Conservation (phyloP, 2,888 invertebrate species). For the Lasioglossum morio region DNA sequence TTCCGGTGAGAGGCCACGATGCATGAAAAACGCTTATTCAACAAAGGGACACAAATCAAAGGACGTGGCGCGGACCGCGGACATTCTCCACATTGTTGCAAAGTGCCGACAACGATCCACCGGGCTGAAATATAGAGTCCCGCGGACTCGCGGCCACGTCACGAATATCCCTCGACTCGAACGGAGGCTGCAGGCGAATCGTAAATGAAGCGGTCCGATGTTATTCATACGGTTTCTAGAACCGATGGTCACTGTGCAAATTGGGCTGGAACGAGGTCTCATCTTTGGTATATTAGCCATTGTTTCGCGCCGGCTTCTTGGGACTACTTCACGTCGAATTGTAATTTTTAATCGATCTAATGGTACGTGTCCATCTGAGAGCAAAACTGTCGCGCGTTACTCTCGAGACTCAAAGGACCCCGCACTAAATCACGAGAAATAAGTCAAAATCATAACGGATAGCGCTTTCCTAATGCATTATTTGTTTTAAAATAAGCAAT, state of each 20-base stretch:
- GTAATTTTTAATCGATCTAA: neutral
- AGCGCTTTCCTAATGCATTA: too few species aligned
- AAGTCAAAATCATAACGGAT: too few species aligned
- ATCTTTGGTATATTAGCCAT: neutral
- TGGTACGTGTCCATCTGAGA: neutral
- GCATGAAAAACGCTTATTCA: constrained; percentile 63
- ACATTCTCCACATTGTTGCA: constrained; percentile 62
- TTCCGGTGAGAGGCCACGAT: constrained; percentile 60
- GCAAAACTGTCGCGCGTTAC: too few species aligned
- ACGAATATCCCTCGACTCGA: neutral
- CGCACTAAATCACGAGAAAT: too few species aligned
- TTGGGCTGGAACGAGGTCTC: constrained; percentile 6
- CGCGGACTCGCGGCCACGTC: neutral
- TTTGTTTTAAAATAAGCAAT: too few species aligned
- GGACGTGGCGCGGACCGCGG: constrained; percentile 30
- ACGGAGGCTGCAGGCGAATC: neutral
- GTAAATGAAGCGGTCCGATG: constrained; percentile 6
- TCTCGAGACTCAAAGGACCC: too few species aligned
- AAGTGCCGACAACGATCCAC: constrained; percentile 49
- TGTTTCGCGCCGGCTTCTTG: neutral
- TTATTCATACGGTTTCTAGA: constrained; percentile 1
- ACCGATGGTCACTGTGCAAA: neutral
- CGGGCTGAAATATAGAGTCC: constrained; percentile 13
- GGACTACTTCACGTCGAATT: neutral
- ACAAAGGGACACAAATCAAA: constrained; percentile 66